Conservation (phyloP, 1,140 invertebrate genomes). For the Protaetia brevitarsis region DNA sequence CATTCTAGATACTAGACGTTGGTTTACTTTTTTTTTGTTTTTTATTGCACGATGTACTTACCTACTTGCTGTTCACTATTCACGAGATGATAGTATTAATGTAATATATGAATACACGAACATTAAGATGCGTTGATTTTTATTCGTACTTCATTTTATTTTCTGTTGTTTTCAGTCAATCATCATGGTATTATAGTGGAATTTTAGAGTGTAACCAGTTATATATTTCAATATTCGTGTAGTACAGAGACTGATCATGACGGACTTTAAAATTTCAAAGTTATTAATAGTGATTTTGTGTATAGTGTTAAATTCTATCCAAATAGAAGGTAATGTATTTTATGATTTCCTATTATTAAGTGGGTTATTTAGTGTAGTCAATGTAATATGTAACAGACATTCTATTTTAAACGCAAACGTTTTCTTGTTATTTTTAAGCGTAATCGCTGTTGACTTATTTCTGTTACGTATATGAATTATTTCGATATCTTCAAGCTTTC, state of each 20-base stretch:
- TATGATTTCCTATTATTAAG: background rate
- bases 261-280: background rate
- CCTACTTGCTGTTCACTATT: too few species aligned
- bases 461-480: too few species aligned
- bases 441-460: too few species aligned
- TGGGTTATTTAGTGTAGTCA: background rate
- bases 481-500: too few species aligned
- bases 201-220: background rate
- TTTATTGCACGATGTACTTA: too few species aligned
- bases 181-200: background rate
- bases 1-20: too few species aligned
- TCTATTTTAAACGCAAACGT: too few species aligned
- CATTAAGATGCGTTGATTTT: background rate
- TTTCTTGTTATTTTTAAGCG: too few species aligned
- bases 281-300: constrained; percentile 4
- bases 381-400: background rate
- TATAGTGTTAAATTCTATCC: background rate
- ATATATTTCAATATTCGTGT: background rate
- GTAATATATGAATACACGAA: too few species aligned
- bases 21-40: too few species aligned
- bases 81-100: background rate
- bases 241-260: background rate
- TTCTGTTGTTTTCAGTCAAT: background rate
- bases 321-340: constrained; percentile 4
- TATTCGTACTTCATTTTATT: background rate